Percentiles rank a stretch among this genome's conserved stretches.
Conservation (phyloP, 2,888 invertebrate genomes). For the Acronicta psi region DNA sequence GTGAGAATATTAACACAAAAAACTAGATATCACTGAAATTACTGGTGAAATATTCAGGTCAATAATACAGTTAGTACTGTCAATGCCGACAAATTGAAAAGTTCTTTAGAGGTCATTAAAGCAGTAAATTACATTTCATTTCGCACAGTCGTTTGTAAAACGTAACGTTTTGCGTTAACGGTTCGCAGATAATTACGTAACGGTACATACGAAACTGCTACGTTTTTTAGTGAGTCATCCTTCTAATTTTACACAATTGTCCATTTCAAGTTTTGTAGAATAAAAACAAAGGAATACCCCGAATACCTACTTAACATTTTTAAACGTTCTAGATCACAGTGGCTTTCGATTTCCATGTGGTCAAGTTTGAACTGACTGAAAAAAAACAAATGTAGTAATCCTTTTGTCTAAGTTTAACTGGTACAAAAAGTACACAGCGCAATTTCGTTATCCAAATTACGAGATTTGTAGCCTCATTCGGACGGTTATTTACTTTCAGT, state of each 20-base stretch:
- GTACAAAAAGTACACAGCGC: too few relatives aligned
- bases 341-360: constrained; percentile 34
- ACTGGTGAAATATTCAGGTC: constrained; percentile 28
- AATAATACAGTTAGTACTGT: constrained; percentile 17
- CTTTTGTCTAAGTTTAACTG: not conserved
- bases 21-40: constrained; percentile 11
- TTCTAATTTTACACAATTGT: constrained; percentile 45
- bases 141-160: constrained; percentile 40
- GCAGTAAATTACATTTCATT: constrained; percentile 38
- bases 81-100: constrained; percentile 19
- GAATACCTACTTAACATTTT: constrained; percentile 27
- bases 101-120: constrained; percentile 31
- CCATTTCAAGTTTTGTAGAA: constrained; percentile 31
- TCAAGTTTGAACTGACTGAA: constrained; percentile 23
- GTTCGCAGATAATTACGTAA: constrained; percentile 47
- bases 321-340: constrained; percentile 19
- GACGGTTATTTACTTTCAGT: not conserved
- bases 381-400: too few relatives aligned
- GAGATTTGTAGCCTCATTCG: not conserved
- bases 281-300: constrained; percentile 9
- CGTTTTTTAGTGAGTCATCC: constrained; percentile 46
- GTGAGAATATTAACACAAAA: constrained; percentile 8
- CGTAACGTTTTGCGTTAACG: constrained; percentile 40
- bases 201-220: constrained; percentile 33
- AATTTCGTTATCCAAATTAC: not conserved